These are phyloP conservation scores for Pseudomyrmex gracilis DNA, from an alignment of 1,140 invertebrate species.

Conservation along the genomic window DNA sequence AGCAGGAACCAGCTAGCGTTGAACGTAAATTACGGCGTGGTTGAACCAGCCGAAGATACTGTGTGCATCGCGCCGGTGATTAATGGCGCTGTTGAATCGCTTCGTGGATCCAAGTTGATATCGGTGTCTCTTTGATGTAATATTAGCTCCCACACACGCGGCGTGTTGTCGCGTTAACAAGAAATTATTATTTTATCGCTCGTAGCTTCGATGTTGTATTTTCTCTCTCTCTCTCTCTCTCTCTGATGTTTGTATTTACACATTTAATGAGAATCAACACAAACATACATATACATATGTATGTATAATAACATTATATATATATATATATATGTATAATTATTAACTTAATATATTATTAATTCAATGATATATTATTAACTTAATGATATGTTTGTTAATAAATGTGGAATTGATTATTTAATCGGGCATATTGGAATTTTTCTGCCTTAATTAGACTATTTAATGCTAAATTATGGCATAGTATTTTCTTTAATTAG, in stretches of 20 bases:
- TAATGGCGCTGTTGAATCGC: slow-evolving; percentile 30
- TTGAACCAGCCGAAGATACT: slow-evolving; percentile 15
- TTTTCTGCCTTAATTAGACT: too few species aligned
- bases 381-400: too few species aligned
- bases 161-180: neutral
- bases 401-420: too few species aligned
- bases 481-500: neutral
- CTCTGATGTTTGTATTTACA: too few species aligned
- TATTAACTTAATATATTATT: too few species aligned
- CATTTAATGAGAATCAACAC: too few species aligned
- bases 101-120: slow-evolving; percentile 18
- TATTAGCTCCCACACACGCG: neutral
- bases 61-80: neutral
- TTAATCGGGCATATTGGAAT: too few species aligned
- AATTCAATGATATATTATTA: too few species aligned
- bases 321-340: too few species aligned
- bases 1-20: neutral
- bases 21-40: slow-evolving; percentile 31
- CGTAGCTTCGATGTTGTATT: neutral
- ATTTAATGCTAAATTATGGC: too few species aligned
- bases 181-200: slow-evolving; percentile 23
- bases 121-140: slow-evolving; percentile 41
- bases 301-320: too few species aligned
- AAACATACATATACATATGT: too few species aligned
- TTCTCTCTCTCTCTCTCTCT: neutral